Conservation (phyloP, 2,888 invertebrate species). For the Ferdinandea cuprea region DNA sequence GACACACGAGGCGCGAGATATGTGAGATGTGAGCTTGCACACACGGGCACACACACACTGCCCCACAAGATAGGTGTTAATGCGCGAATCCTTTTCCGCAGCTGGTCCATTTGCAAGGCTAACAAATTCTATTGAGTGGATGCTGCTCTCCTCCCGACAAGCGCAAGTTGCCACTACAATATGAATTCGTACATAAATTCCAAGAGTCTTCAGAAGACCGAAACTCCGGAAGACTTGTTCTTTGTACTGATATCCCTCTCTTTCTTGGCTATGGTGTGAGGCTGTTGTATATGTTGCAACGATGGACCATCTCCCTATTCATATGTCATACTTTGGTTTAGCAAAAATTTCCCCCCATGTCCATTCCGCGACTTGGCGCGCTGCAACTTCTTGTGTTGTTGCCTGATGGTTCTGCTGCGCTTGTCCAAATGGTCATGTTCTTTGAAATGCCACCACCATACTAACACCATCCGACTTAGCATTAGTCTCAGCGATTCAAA, state of each 20-base stretch:
- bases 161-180: conserved; percentile 46
- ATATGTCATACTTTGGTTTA: conserved; percentile 67
- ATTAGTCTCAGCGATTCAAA: conserved; percentile 52
- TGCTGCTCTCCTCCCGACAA: conserved; percentile 46
- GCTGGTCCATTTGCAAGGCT: conserved; percentile 27
- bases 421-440: conserved; percentile 73
- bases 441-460: conserved; percentile 67
- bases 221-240: conserved; percentile 68
- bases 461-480: conserved; percentile 58
- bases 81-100: conserved; percentile 57
- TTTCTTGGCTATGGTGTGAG: conserved; percentile 29
- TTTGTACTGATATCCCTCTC: conserved; percentile 14
- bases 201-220: conserved; percentile 48
- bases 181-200: conserved; percentile 74
- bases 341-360: neutral
- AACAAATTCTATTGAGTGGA: conserved; percentile 18
- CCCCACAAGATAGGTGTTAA: conserved; percentile 48
- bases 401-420: conserved; percentile 52
- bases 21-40: neutral
- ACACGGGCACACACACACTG: conserved; percentile 24
- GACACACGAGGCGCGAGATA: conserved; percentile 30
- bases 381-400: conserved; percentile 51
- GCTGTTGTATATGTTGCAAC: conserved; percentile 31
- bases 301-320: conserved; percentile 67
- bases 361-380: neutral